Conservation (phyloP, 1,140 invertebrate species). For the Brevipalpus yothersi region DNA sequence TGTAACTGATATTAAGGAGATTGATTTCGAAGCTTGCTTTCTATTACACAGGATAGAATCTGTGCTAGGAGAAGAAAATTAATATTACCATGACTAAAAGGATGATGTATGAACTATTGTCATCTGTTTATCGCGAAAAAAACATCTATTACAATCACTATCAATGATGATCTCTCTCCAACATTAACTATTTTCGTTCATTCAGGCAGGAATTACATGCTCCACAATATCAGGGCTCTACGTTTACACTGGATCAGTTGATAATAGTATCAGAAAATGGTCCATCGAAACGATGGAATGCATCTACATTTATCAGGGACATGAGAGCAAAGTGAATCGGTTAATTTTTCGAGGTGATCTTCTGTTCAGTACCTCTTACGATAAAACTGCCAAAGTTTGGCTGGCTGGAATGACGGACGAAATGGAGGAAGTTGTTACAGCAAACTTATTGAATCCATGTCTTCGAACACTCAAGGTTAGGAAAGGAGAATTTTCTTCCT, state of each 20-base stretch:
- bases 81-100: too few relatives aligned
- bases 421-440: not conserved
- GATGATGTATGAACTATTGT: too few relatives aligned
- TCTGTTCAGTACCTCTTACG: constrained; percentile 28
- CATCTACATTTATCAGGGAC: constrained; percentile 23
- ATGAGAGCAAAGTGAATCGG: constrained; percentile 24
- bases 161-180: too few relatives aligned
- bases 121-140: too few relatives aligned
- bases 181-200: not conserved
- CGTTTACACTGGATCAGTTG: constrained; percentile 27
- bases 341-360: constrained; percentile 28
- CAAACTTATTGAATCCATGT: constrained; percentile 7
- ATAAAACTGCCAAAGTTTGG: constrained; percentile 28
- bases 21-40: too few relatives aligned
- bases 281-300: constrained; percentile 27
- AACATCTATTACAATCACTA: too few relatives aligned
- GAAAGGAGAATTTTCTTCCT: not conserved
- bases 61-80: too few relatives aligned
- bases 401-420: constrained; percentile 13
- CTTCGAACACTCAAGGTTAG: constrained; percentile 14
- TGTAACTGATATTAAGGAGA: too few relatives aligned
- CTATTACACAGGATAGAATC: too few relatives aligned
- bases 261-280: constrained; percentile 30
- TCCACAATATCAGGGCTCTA: constrained; percentile 25
- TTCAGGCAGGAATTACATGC: constrained; percentile 21